Percentiles rank a stretch among this genome's conserved stretches.
Evolutionary conservation across 2,888 invertebrate species (phyloP).

Genomic region (Machimus atricapillus): DNA sequence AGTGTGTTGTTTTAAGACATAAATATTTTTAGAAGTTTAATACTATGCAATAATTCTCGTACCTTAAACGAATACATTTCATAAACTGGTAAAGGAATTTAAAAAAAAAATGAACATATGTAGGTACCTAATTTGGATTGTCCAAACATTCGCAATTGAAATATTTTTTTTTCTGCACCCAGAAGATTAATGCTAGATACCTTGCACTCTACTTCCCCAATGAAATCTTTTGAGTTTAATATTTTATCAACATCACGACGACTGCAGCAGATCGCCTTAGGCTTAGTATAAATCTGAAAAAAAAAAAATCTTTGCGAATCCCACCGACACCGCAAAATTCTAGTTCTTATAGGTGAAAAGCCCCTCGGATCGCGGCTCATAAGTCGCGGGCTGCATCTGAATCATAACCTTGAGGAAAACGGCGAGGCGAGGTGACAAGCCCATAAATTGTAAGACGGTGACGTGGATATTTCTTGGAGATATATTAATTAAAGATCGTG

Average conservation of each 20-base stretch:
- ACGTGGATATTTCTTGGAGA: constrained; percentile 23
- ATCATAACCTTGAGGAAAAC: constrained; percentile 11
- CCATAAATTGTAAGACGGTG: constrained; percentile 3
- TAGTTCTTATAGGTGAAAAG: background rate
- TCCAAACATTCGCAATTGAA: too few species aligned
- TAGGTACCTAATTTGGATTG: too few species aligned
- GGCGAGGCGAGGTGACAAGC: background rate
- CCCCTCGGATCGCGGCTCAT: background rate
- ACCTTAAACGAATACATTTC: too few species aligned
- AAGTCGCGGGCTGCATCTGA: background rate
- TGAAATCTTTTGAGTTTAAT: background rate
- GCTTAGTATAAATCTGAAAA: background rate
- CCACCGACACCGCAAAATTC: background rate
- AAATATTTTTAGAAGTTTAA: too few species aligned
- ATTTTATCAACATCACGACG: background rate
- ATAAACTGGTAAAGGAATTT: too few species aligned
- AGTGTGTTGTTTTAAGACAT: too few species aligned
- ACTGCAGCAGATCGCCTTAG: background rate
- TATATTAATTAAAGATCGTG: constrained; percentile 36
- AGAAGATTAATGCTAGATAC: background rate
- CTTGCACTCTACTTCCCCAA: background rate
- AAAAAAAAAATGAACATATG: too few species aligned
- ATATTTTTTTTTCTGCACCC: background rate
- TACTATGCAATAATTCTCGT: too few species aligned
- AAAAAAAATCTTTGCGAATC: background rate